Percentiles rank a stretch among this genome's conserved stretches.
Evolutionary conservation across 2,888 invertebrate genomes (phyloP).

Genomic region (Xestia c-nigrum): DNA sequence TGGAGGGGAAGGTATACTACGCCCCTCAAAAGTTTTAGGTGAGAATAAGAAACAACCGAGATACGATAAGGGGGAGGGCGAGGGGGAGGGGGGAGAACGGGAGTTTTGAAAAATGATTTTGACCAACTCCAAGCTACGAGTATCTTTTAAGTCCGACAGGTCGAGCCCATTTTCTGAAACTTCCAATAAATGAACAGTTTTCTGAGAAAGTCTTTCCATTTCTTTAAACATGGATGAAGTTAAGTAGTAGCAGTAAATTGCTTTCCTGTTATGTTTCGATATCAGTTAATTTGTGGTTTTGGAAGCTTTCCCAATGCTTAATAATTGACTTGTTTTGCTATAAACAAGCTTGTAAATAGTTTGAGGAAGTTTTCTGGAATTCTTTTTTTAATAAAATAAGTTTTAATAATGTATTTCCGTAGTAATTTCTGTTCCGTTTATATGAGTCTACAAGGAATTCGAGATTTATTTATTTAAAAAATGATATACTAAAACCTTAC

Average conservation of each 20-base stretch:
- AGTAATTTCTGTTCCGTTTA: neutral
- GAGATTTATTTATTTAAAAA: neutral
- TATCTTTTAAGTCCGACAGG: neutral
- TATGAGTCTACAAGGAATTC: neutral
- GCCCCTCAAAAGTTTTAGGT: no score
- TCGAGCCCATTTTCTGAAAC: neutral
- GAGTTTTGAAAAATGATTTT: no score
- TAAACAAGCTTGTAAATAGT: neutral
- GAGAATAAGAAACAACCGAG: no score
- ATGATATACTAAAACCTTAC: no score
- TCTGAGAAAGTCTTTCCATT: neutral
- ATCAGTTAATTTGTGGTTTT: neutral
- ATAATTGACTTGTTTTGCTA: constrained; percentile 11
- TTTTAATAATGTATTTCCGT: neutral
- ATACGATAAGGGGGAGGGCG: no score
- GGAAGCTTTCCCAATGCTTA: constrained; percentile 7
- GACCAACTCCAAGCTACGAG: no score
- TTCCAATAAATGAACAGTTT: neutral
- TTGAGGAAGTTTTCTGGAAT: neutral
- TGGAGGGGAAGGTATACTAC: no score
- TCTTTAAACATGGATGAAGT: neutral
- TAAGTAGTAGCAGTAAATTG: neutral
- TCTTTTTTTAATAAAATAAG: neutral
- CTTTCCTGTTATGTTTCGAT: neutral
- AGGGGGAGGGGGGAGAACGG: no score